Conservation (phyloP, 2,888 invertebrate species). For the Thereva unica region DNA sequence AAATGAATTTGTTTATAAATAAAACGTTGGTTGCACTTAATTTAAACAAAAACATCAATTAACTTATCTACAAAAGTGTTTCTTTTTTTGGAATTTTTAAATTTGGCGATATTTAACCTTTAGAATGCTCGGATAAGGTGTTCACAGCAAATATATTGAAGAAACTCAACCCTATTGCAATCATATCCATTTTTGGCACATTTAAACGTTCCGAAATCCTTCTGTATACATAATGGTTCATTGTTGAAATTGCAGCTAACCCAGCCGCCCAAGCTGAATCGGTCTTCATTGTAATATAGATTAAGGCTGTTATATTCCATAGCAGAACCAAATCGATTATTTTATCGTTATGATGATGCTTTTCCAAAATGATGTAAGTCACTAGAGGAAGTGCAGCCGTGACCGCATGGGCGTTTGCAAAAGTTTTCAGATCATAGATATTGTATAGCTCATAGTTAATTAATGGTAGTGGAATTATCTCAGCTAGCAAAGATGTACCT, state of each 20-base stretch:
- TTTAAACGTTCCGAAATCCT: slow-evolving; percentile 35
- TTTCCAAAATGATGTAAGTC: slow-evolving; percentile 32
- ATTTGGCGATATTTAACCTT: too few species aligned
- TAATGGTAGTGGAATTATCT: slow-evolving; percentile 42
- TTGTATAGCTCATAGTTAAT: slow-evolving; percentile 42
- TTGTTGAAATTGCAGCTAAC: slow-evolving; percentile 39
- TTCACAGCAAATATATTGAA: slow-evolving; percentile 43
- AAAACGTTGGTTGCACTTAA: too few species aligned
- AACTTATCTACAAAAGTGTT: too few species aligned
- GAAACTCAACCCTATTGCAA: slow-evolving; percentile 44
- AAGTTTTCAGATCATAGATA: slow-evolving; percentile 24
- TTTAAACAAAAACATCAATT: too few species aligned
- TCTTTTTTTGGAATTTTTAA: too few species aligned
- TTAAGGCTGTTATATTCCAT: slow-evolving; percentile 41
- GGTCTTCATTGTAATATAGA: slow-evolving; percentile 38
- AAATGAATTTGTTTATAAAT: too few species aligned
- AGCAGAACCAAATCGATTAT: slow-evolving; percentile 37
- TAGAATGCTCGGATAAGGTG: slow-evolving; percentile 23
- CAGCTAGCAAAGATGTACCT: slow-evolving; percentile 39
- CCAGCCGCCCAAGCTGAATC: slow-evolving; percentile 45
- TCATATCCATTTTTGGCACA: slow-evolving; percentile 43
- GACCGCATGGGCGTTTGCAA: slow-evolving; percentile 37
- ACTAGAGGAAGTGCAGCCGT: slow-evolving; percentile 38
- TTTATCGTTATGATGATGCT: slow-evolving; percentile 18
- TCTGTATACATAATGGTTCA: slow-evolving; percentile 44